phyloP scores from a whole-genome alignment of 2,888 invertebrate species.

The Cyaniris semiargus region DNA sequence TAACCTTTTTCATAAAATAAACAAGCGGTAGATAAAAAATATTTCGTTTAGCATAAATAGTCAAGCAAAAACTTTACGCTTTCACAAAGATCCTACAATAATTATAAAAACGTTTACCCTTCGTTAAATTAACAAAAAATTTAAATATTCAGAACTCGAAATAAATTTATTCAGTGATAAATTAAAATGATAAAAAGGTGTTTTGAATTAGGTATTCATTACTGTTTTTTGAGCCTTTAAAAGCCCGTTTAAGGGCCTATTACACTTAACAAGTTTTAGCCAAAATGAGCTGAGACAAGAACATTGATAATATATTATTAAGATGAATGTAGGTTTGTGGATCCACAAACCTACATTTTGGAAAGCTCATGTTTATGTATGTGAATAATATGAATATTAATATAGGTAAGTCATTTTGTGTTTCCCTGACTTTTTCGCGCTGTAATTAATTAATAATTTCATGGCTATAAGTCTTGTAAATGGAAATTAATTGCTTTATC shows the following conservation, averaged over 20 bases:
- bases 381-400: slow-evolving; percentile 11
- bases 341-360: not conserved
- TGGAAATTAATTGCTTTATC: not conserved
- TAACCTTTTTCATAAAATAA: too few relatives aligned
- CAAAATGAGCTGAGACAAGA: not conserved
- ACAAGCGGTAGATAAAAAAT: too few relatives aligned
- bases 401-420: not conserved
- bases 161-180: slow-evolving; percentile 5
- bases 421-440: not conserved
- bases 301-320: not conserved
- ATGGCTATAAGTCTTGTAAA: not conserved
- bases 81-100: too few relatives aligned
- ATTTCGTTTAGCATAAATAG: too few relatives aligned
- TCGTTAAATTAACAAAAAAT: slow-evolving; percentile 5
- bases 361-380: not conserved
- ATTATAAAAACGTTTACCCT: not conserved
- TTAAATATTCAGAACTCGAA: slow-evolving; percentile 4
- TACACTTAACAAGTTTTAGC: slow-evolving; percentile 4
- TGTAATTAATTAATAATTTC: not conserved
- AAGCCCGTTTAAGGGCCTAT: slow-evolving; percentile 1
- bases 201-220: slow-evolving; percentile 3
- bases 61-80: too few relatives aligned
- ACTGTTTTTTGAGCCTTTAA: not conserved
- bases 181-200: slow-evolving; percentile 11
- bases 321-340: too few relatives aligned